A percentile compares a stretch with the other conserved stretches of the same genome.
These are phyloP conservation scores for Amphiprion clarkii DNA, from an alignment of 2,797 vertebrate species.

Conservation along the genomic window DNA sequence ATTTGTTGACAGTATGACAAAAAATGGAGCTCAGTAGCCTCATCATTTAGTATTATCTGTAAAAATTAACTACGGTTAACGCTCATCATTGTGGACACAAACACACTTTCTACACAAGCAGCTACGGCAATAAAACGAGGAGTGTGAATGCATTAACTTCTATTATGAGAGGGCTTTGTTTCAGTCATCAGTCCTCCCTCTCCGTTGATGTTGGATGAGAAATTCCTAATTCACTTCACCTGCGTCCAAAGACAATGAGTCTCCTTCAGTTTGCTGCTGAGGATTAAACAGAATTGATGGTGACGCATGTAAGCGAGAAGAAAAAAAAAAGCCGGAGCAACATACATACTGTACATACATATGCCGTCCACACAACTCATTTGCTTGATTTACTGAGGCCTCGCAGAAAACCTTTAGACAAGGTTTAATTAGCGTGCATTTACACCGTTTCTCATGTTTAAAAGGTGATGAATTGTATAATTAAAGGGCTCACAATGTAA, in stretches of 20 bases:
- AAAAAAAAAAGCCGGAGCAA: slow-evolving; percentile 20
- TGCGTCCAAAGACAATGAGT: slow-evolving; percentile 50
- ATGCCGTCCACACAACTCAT: slow-evolving; percentile 30
- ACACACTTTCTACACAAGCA: slow-evolving; percentile 16
- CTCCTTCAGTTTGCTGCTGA: slow-evolving; percentile 32
- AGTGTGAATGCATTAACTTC: slow-evolving; percentile 49
- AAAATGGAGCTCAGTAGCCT: neutral
- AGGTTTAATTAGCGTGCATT: slow-evolving; percentile 90
- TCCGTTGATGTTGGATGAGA: slow-evolving; percentile 29
- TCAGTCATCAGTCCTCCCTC: slow-evolving; percentile 47
- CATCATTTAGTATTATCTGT: neutral
- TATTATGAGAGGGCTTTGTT: slow-evolving; percentile 52
- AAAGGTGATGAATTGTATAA: slow-evolving; percentile 95
- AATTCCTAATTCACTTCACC: slow-evolving; percentile 52
- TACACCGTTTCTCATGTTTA: slow-evolving; percentile 91
- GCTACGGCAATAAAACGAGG: neutral
- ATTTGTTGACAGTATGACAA: neutral
- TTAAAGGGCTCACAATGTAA: slow-evolving; percentile 92
- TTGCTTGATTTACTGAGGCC: slow-evolving; percentile 66
- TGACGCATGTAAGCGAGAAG: neutral
- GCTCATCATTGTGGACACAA: slow-evolving; percentile 10
- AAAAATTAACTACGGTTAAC: neutral
- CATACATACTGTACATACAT: slow-evolving; percentile 24
- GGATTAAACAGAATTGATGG: slow-evolving; percentile 69
- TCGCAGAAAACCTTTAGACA: slow-evolving; percentile 81